Conservation (phyloP, 2,113 vertebrate genomes). For the Cettia cetti region DNA sequence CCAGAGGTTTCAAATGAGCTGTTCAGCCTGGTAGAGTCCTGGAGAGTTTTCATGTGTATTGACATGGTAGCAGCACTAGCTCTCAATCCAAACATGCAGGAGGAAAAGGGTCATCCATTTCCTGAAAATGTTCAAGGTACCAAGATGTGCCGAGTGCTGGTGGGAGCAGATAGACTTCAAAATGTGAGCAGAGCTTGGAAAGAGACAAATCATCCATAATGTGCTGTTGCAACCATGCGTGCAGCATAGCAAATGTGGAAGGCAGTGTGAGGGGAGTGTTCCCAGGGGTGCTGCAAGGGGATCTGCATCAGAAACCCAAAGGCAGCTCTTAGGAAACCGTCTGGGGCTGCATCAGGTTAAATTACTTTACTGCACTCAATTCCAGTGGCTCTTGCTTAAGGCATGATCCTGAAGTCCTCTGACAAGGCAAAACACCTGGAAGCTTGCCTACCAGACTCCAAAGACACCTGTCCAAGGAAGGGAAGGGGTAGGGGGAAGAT, state of each 20-base stretch:
- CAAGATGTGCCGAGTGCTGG: not conserved
- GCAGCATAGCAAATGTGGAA: not conserved
- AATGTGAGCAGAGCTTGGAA: not conserved
- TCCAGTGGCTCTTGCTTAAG: not conserved
- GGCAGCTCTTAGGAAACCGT: not conserved
- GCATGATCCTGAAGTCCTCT: not conserved
- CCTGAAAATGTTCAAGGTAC: not conserved
- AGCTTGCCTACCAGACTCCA: not conserved
- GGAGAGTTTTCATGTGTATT: not conserved
- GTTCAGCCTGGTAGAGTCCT: not conserved
- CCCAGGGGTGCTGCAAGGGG: not conserved
- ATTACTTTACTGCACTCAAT: not conserved
- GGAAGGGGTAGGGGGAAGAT: not conserved
- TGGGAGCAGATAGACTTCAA: not conserved
- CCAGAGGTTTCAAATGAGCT: not conserved
- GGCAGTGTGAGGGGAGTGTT: not conserved
- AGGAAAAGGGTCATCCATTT: not conserved
- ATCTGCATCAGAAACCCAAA: not conserved
- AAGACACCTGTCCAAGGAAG: not conserved
- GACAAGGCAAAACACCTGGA: not conserved
- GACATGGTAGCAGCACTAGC: not conserved
- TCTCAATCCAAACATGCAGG: not conserved
- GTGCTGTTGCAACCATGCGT: not conserved
- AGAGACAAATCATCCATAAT: not conserved
- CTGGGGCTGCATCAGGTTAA: not conserved